Evolutionary conservation across 2,797 vertebrate genomes (phyloP), one percentile per base, ranked within the genome.

Genomic region (Trichosurus vulpecula): DNA sequence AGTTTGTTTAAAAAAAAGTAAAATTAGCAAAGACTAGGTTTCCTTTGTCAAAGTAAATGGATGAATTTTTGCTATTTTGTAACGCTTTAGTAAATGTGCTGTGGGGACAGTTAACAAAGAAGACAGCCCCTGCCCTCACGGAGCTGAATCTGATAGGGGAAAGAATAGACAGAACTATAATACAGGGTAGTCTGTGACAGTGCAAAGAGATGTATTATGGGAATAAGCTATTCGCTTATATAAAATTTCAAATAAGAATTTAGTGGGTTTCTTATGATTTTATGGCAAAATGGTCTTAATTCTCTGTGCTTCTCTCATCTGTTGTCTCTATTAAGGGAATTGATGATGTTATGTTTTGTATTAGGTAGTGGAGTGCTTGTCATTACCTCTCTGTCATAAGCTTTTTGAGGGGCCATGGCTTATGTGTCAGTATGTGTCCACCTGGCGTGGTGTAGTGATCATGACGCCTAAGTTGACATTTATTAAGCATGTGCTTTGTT

Each of bases 11-110:
- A 58, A 74, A 74, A 41, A 74, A 6, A 56, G 54, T 10, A 90
- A 41, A 96, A 57, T 92, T 87, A 51, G 2, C 89, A 94, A 93
- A 96, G 92, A 61, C 14, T 74, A 93, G 54, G 4, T 54, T 91
- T 58, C 92, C 95, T 57, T 55, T n/a, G 22, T 95, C 92, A 54
- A 95, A 90, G 27, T 96, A 93, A 95, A 91, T 94, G 91, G 92
- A 92, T 94, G 94, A 52, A 27, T 41, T 22, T n/a, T 74, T 74
- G 41, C 66, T 81, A 41, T 25, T 81, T 81, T 81, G n/a, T 25
- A 22, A 81, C 19, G 47, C n/a, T 41, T 47, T 41, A 74, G n/a
- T 41, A 22, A 41, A 22, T 74, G 66, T 74, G 19, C 58, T 41
- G 9, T 87, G 13, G 41, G 19, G 25, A 27, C 22, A 51, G 12